These are phyloP conservation scores for Nudaria mundana DNA, from an alignment of 2,888 invertebrate species.

Conservation along the genomic window DNA sequence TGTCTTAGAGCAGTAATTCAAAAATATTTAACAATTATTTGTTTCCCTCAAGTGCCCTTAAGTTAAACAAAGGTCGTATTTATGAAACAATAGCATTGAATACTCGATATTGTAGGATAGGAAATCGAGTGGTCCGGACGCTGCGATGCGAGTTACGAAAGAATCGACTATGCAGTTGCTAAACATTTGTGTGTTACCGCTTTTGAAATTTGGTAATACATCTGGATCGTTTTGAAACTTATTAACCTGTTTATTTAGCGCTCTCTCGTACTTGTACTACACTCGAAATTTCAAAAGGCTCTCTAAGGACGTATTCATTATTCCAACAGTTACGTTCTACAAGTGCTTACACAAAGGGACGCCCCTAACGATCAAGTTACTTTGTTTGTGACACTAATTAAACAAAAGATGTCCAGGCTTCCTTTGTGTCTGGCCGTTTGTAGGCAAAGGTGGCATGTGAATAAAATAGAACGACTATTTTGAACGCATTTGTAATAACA, in stretches of 20 bases:
- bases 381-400: conserved; percentile 74
- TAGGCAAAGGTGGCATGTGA: conserved; percentile 56
- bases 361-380: conserved; percentile 70
- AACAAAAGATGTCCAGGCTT: conserved; percentile 64
- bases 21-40: conserved; percentile 31
- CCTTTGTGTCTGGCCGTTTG: conserved; percentile 45
- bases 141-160: conserved; percentile 72
- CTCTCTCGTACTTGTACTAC: conserved; percentile 52
- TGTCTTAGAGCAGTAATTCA: conserved; percentile 32
- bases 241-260: conserved; percentile 76
- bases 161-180: conserved; percentile 68
- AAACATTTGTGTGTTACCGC: conserved; percentile 75
- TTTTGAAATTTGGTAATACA: conserved; percentile 74
- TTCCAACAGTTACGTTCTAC: conserved; percentile 52
- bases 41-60: conserved; percentile 27
- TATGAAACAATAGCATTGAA: conserved; percentile 66
- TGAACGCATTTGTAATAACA: conserved; percentile 33
- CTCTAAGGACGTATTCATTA: conserved; percentile 68
- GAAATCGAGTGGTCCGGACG: conserved; percentile 78
- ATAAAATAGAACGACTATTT: conserved; percentile 44
- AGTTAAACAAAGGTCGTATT: conserved; percentile 43
- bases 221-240: conserved; percentile 80
- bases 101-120: conserved; percentile 61
- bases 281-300: conserved; percentile 58
- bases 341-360: conserved; percentile 61